phyloP scores from a whole-genome alignment of 1,140 invertebrate species.

The Plutomurus gul region DNA sequence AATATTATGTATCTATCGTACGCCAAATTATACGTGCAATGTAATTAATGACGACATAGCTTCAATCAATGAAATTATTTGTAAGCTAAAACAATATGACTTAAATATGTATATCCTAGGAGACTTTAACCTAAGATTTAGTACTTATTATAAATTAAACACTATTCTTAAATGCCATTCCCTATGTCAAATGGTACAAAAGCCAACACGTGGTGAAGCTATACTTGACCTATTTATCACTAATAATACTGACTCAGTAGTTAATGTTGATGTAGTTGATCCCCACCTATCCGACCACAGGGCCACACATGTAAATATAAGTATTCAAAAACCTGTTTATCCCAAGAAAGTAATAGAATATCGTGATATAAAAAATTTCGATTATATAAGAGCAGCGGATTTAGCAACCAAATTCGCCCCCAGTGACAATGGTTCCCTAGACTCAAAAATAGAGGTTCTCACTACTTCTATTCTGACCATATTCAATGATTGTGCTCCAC shows the following conservation, averaged over 20 bases:
- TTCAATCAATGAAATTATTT: background rate
- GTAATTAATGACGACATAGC: background rate
- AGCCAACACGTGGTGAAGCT: background rate
- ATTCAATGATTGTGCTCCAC: no score
- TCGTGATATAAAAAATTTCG: no score
- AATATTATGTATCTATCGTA: background rate
- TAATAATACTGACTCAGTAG: background rate
- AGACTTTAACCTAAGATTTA: background rate
- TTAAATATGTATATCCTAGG: background rate
- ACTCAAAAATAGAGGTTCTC: no score
- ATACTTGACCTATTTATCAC: background rate
- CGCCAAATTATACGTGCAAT: background rate
- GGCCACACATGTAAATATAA: background rate
- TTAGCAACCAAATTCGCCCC: no score
- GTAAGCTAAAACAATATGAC: background rate
- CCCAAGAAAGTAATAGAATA: no score
- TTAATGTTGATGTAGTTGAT: background rate
- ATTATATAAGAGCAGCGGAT: no score
- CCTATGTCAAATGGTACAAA: background rate
- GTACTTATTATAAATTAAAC: background rate
- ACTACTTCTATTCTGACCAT: no score
- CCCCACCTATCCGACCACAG: background rate
- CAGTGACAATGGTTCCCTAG: no score
- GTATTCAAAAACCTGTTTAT: no score
- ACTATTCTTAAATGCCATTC: background rate